Evolutionary conservation across 2,888 invertebrate species (phyloP), one percentile per base, ranked within the genome.

Genomic region (Argyresthia goedartella): DNA sequence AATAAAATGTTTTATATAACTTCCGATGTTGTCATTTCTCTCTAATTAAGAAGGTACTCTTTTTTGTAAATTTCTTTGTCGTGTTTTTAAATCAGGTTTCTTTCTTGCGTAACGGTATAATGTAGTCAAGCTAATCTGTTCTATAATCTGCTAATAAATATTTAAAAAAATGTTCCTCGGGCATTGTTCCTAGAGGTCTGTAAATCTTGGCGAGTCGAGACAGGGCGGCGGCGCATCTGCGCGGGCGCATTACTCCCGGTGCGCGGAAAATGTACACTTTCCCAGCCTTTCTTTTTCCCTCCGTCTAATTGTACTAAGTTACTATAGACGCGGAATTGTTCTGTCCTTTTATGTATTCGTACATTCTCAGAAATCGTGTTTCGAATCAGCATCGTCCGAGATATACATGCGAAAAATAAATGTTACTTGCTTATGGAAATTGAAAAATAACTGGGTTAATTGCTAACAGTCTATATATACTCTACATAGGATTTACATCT

Each of bases 1-100:
- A 86, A 85, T 86, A 84, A 86, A 86, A 84, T 80, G 82, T 84
- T 86, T 84, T 84, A 50, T 53, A 50, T 43, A 43, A 50, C 42
- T 14, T 16, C 35, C n/a, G 25, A 8, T 42, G 11, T 9, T 51
- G 34, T 51, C 42, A 50, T 50, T 50, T 50, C 8, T 36, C 35
- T n/a, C 25, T 25, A 6, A 2, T 25, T 13, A 42, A 44, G 8
- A 25, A 46, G 25, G 10, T 48, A 48, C 36, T 48, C 13, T 36
- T 13, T 35, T 10, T n/a, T 36, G 11, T 35, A 14, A 14, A 36
- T 9, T 14, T 13, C 13, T 36, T 48, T 15, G 48, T 48, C 36
- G 48, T 33, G 7, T 14, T n/a, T 15, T 48, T 13, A 48, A 48
- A 35, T 14, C 35, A 35, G 36, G 25, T 48, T 36, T 47, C 47